phyloP scores from a whole-genome alignment of 1,140 invertebrate genomes.

The Ephestia elutella region DNA sequence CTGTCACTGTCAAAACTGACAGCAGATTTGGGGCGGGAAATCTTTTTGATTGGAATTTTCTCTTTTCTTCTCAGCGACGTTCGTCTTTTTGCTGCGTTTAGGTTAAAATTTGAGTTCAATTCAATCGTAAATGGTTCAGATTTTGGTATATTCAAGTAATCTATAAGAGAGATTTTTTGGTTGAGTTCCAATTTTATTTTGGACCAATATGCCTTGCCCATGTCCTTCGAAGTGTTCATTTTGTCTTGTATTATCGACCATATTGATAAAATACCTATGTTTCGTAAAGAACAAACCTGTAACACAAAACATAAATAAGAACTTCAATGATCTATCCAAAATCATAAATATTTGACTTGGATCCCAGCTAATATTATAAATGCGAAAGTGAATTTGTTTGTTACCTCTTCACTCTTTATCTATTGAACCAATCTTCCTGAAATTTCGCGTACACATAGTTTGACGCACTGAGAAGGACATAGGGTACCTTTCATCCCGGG shows the following conservation, averaged over 20 bases:
- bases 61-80: conserved; percentile 38
- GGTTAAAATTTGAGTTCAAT: conserved; percentile 36
- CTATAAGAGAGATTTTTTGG: conserved; percentile 40
- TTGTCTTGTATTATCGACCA: conserved; percentile 64
- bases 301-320: conserved; percentile 17
- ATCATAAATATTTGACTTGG: too few species aligned
- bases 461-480: too few species aligned
- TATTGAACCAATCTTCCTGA: too few species aligned
- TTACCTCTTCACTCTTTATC: too few species aligned
- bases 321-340: neutral
- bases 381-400: too few species aligned
- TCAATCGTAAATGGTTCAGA: conserved; percentile 10
- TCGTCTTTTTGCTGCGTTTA: conserved; percentile 52
- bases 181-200: conserved; percentile 53
- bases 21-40: conserved; percentile 34
- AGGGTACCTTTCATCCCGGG: too few species aligned
- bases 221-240: conserved; percentile 27
- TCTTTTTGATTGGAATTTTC: conserved; percentile 23
- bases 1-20: conserved; percentile 35
- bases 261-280: conserved; percentile 50
- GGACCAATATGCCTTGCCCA: conserved; percentile 61
- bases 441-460: too few species aligned
- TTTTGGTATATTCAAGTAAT: conserved; percentile 29
- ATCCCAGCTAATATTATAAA: too few species aligned
- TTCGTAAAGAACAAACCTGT: conserved; percentile 56